Percentiles rank a stretch among this genome's conserved stretches.
Evolutionary conservation across 2,888 invertebrate genomes (phyloP).

Genomic region (Dendrolimus pini): DNA sequence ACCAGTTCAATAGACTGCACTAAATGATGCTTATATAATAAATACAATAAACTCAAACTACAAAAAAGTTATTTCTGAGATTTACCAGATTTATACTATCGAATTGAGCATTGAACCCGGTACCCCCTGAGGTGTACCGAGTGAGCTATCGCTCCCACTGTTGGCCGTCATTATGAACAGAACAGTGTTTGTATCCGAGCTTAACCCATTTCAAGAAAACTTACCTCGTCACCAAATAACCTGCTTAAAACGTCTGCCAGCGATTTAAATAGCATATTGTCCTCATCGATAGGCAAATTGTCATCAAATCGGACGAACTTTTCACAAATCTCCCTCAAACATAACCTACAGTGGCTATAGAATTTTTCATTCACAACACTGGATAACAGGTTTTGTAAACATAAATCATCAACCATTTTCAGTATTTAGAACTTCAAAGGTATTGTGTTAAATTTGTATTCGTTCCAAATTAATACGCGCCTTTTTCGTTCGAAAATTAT

Average conservation of each 20-base stretch:
- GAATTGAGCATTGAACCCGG: no score
- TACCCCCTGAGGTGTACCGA: no score
- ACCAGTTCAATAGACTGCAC: no score
- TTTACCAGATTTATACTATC: no score
- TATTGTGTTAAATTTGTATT: slow-evolving; percentile 8
- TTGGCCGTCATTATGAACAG: no score
- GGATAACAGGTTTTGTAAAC: slow-evolving; percentile 41
- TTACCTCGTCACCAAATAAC: slow-evolving; percentile 40
- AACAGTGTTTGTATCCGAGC: no score
- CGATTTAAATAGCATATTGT: slow-evolving; percentile 20
- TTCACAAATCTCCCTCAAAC: slow-evolving; percentile 38
- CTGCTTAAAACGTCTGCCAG: slow-evolving; percentile 32
- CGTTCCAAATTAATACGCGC: slow-evolving; percentile 30
- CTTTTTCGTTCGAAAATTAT: slow-evolving; percentile 58
- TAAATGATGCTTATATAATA: no score
- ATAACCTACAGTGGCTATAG: slow-evolving; percentile 64
- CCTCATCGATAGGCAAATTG: slow-evolving; percentile 29
- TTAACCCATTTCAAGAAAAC: slow-evolving; percentile 1
- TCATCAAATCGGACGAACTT: slow-evolving; percentile 49
- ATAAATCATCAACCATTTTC: slow-evolving; percentile 29
- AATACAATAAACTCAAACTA: no score
- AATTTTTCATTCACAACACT: slow-evolving; percentile 46
- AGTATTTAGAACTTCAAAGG: slow-evolving; percentile 2
- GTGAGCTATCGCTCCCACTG: no score
- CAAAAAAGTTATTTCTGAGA: no score